Evolutionary conservation across 2,797 vertebrate species (phyloP), one percentile per base, ranked within the genome.

Genomic region (Phrynocephalus forsythii): DNA sequence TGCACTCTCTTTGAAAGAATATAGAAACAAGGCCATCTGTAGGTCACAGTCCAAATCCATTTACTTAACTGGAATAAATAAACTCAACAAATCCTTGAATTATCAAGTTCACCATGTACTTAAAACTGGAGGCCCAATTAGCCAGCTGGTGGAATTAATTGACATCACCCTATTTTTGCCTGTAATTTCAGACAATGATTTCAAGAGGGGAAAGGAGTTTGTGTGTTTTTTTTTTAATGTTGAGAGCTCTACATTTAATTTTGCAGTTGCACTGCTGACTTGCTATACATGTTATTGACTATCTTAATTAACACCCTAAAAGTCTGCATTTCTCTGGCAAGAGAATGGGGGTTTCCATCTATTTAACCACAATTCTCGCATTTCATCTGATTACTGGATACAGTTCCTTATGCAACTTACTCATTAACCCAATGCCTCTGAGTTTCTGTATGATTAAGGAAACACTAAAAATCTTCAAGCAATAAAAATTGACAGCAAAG

Each of bases 21-120:
- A 85, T 66, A 20, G 6, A 8, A 48, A 90, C 60, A 44, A 85
- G 82, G 22, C 87, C 66, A 52, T 76, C 88, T 84, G 18, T 79
- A 38, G 28, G 69, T 90, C 86, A 86, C 69, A 91, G 83, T 89
- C 93, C 89, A 73, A 91, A 90, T 5, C 44, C 75, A 90, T 67
- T 83, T 89, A 89, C 85, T 90, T 80, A 89, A 89, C 85, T 94
- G 90, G 92, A 91, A 87, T 87, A 95, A 95, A 90, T 0, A 95
- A 95, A 96, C 89, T 94, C 91, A 95, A 93, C 93, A 88, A 44
- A 95, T 91, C 93, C 91, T 93, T 90, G 84, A 95, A 94, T 92
- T 91, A 93, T 89, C 89, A 84, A 91, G 86, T 87, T n/a, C 87
- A 94, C 84, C 91, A 92, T 94, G 90, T 94, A 94, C 87, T 95